Evolutionary conservation across 2,797 vertebrate species (phyloP), one percentile per base, ranked within the genome.

Genomic region (Characodon lateralis): DNA sequence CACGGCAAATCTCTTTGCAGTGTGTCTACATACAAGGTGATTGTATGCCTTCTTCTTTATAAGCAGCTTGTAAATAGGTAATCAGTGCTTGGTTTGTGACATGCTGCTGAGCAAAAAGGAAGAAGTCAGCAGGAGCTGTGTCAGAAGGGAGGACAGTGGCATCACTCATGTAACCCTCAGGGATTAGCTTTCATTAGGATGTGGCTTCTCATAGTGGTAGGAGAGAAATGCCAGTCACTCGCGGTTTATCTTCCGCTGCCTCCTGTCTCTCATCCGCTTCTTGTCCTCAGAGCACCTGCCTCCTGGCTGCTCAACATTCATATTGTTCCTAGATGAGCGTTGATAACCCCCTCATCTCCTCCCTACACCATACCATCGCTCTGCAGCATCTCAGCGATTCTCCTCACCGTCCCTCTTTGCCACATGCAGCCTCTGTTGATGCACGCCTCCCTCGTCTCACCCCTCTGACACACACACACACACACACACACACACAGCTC

Each of bases 121-220:
- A 72, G 69, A 78, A 80, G 80, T 88, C 89, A 83, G 88, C 86
- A 65, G 78, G 85, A 84, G 85, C 63, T 7, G 71, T 48, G 72
- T 79, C 82, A 81, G 77, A 80, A 53, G 87, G 82, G 76, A 9
- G 77, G 78, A 63, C 59, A 1, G 81, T 43, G 84, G 77, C 76
- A 16, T 18, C 51, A 16, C 51, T 53, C 14, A 20, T 22, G 51
- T 24, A 22, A 22, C 9, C 53, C 53, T 55, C 22, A 7, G 79
- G 88, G 90, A 91, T 92, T 88, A 93, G 83, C 71, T 87, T 86
- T 85, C 80, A 85, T 93, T 88, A 85, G 81, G 81, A 87, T 86
- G 82, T 82, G 75, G 73, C 77, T 83, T 78, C 86, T 93, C 77
- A 68, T 76, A 68, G 73, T 78, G 78, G 79, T 78, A 72, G 72